phyloP scores from a whole-genome alignment of 2,888 invertebrate species.

The Netelia virgata region DNA sequence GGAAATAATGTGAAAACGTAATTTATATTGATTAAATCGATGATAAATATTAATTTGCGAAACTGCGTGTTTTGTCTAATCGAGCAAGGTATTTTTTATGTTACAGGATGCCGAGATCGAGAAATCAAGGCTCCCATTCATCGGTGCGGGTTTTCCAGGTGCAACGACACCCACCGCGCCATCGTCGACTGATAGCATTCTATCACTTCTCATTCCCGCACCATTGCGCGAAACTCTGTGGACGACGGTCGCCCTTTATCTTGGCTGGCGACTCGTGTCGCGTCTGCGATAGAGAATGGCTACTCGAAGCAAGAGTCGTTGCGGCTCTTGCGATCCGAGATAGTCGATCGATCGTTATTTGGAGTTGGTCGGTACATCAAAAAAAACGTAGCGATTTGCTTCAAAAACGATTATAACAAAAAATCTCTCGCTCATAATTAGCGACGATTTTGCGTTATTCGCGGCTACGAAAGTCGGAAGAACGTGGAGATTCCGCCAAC shows the following conservation, averaged over 20 bases:
- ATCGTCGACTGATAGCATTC: conserved; percentile 80
- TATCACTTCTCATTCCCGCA: conserved; percentile 82
- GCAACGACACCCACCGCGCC: conserved; percentile 71
- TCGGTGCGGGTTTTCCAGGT: conserved; percentile 77
- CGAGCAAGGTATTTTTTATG: conserved; percentile 65
- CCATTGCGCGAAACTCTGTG: conserved; percentile 83
- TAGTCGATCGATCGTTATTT: conserved; percentile 62
- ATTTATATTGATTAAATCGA: no score
- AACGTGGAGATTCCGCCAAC: no score
- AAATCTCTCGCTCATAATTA: not conserved
- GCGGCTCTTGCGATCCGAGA: conserved; percentile 63
- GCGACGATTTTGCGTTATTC: not conserved
- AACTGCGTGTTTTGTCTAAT: not conserved
- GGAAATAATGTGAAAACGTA: no score
- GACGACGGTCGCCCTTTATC: conserved; percentile 83
- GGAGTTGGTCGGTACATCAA: conserved; percentile 10
- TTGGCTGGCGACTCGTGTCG: conserved; percentile 83
- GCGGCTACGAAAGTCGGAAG: no score
- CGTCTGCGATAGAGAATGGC: conserved; percentile 82
- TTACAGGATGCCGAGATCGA: conserved; percentile 83
- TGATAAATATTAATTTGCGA: not conserved
- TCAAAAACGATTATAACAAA: conserved; percentile 1
- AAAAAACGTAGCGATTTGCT: not conserved
- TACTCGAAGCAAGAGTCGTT: conserved; percentile 62
- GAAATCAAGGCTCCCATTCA: conserved; percentile 81